These are phyloP conservation scores for Luperina testacea DNA, from an alignment of 2,888 invertebrate genomes.

Conservation along the genomic window DNA sequence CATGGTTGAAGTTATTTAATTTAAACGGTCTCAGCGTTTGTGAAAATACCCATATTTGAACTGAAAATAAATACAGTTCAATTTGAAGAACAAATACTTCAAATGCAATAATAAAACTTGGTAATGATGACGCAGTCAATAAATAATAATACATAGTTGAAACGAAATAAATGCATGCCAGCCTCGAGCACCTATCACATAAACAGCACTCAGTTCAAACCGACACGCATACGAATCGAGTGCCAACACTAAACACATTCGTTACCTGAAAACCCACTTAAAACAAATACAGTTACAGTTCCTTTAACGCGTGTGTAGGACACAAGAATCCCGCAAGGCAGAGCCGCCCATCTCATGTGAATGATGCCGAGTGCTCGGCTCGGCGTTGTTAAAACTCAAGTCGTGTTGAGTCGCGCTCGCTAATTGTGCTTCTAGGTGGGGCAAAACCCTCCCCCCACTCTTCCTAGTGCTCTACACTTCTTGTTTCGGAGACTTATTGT, in stretches of 20 bases:
- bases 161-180: slow-evolving; percentile 27
- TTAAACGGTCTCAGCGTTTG: not conserved
- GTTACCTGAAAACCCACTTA: slow-evolving; percentile 68
- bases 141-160: slow-evolving; percentile 16
- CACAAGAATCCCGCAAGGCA: slow-evolving; percentile 77
- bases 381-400: slow-evolving; percentile 89
- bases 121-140: not conserved
- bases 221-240: slow-evolving; percentile 40
- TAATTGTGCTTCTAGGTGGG: slow-evolving; percentile 87
- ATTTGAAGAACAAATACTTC: not conserved
- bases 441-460: slow-evolving; percentile 64
- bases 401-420: slow-evolving; percentile 88
- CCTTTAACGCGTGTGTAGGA: slow-evolving; percentile 76
- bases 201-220: slow-evolving; percentile 17
- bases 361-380: slow-evolving; percentile 85
- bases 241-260: slow-evolving; percentile 54
- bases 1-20: slow-evolving; percentile 2
- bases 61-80: not conserved
- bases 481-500: slow-evolving; percentile 82
- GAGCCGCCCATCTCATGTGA: slow-evolving; percentile 81
- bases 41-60: not conserved
- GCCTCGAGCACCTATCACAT: not conserved
- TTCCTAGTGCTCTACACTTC: slow-evolving; percentile 82
- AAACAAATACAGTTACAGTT: slow-evolving; percentile 72
- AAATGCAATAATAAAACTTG: slow-evolving; percentile 14